Conservation (phyloP, 2,888 invertebrate genomes). For the Creontiades dilutus region DNA sequence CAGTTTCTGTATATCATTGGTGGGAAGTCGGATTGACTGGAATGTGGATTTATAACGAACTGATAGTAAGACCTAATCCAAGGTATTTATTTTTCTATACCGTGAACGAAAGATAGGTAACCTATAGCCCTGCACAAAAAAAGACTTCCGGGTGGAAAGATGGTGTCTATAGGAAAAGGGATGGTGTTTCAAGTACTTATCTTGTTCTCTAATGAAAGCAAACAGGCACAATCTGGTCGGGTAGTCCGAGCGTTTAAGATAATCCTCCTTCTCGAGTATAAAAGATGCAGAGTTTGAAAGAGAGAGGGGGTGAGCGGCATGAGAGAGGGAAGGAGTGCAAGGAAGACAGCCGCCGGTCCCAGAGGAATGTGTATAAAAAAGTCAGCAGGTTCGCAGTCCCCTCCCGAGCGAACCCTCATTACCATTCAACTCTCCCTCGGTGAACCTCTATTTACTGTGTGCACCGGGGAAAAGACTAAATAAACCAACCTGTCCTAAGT, state of each 20-base stretch:
- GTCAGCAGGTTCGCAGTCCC: constrained; percentile 72
- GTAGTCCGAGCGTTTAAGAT: constrained; percentile 69
- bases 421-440: constrained; percentile 68
- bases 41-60: not conserved
- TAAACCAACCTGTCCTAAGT: constrained; percentile 61
- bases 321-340: constrained; percentile 63
- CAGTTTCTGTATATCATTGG: no score
- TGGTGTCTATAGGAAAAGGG: constrained; percentile 33
- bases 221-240: constrained; percentile 70
- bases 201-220: constrained; percentile 70
- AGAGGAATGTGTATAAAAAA: constrained; percentile 72
- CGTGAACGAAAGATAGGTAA: not conserved
- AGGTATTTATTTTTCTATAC: not conserved
- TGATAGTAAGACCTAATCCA: not conserved
- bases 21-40: no score
- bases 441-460: constrained; percentile 63
- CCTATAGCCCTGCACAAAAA: not conserved
- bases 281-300: constrained; percentile 70
- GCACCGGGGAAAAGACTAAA: constrained; percentile 61
- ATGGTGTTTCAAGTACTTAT: constrained; percentile 64
- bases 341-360: constrained; percentile 62
- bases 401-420: constrained; percentile 69
- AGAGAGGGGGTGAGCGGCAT: constrained; percentile 43
- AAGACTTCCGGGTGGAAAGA: constrained; percentile 51
- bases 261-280: constrained; percentile 68